Evolutionary conservation across 2,113 vertebrate species (phyloP).

Genomic region (rat (Rattus norvegicus)): GRCr8 NC_086037.1:341001-341500

Average conservation of each 20-base stretch:
- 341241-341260: conserved; percentile 97
- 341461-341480: neutral
- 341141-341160: conserved; percentile 92
- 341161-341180: conserved; percentile 95
- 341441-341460: conserved; percentile 69
- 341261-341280: conserved; percentile 95
- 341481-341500: neutral
- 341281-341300: conserved; percentile 95
- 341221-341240: conserved; percentile 95
- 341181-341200: conserved; percentile 97
- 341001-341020: conserved; percentile 88
- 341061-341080: conserved; percentile 96
- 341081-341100: conserved; percentile 95
- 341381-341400: conserved; percentile 94
- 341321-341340: conserved; percentile 94
- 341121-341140: conserved; percentile 94
- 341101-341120: conserved; percentile 94
- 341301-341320: conserved; percentile 94
- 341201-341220: conserved; percentile 95
- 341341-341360: conserved; percentile 97
- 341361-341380: conserved; percentile 97
- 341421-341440: conserved; percentile 84
- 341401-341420: conserved; percentile 94
- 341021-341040: conserved; percentile 94
- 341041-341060: conserved; percentile 95